A percentile compares a stretch with the other conserved stretches of the same genome.
Conservation (phyloP, 2,888 invertebrate species). For the Brachyptera risi region DNA sequence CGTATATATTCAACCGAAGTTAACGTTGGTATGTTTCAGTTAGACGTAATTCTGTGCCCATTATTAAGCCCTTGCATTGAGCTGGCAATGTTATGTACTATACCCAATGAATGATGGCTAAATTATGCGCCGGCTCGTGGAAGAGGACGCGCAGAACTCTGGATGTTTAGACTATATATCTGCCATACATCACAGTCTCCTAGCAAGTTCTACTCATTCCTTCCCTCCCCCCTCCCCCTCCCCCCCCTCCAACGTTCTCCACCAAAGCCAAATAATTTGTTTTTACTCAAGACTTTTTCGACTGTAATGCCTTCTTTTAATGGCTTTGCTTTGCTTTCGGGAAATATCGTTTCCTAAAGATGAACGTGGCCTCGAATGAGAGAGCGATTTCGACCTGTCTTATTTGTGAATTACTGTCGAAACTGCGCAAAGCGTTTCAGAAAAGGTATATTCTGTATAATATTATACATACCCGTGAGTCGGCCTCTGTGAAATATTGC, state of each 20-base stretch:
- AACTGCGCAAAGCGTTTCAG: not conserved
- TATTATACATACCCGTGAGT: too few species aligned
- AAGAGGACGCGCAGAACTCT: slow-evolving; percentile 18
- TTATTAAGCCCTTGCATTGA: slow-evolving; percentile 17
- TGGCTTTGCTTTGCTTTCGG: slow-evolving; percentile 32
- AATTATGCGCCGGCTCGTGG: slow-evolving; percentile 30
- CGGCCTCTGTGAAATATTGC: slow-evolving; percentile 30
- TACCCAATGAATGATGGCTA: slow-evolving; percentile 31
- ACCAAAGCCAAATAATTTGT: slow-evolving; percentile 30
- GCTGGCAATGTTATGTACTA: not conserved
- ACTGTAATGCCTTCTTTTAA: slow-evolving; percentile 33
- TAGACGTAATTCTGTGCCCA: slow-evolving; percentile 6
- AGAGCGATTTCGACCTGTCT: slow-evolving; percentile 3
- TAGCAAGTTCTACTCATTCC: slow-evolving; percentile 25
- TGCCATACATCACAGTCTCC: slow-evolving; percentile 29
- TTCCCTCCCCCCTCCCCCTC: slow-evolving; percentile 17
- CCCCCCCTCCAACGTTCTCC: slow-evolving; percentile 19
- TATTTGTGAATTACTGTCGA: slow-evolving; percentile 11
- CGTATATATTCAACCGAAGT: too few species aligned
- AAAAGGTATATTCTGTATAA: slow-evolving; percentile 16
- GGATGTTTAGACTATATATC: slow-evolving; percentile 25
- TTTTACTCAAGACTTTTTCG: slow-evolving; percentile 32
- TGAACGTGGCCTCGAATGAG: not conserved
- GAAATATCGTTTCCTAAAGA: slow-evolving; percentile 26
- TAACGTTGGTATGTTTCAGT: slow-evolving; percentile 4